Evolutionary conservation across 1,140 invertebrate species (phyloP), one percentile per base, ranked within the genome.

Genomic region (Cherax destructor): DNA sequence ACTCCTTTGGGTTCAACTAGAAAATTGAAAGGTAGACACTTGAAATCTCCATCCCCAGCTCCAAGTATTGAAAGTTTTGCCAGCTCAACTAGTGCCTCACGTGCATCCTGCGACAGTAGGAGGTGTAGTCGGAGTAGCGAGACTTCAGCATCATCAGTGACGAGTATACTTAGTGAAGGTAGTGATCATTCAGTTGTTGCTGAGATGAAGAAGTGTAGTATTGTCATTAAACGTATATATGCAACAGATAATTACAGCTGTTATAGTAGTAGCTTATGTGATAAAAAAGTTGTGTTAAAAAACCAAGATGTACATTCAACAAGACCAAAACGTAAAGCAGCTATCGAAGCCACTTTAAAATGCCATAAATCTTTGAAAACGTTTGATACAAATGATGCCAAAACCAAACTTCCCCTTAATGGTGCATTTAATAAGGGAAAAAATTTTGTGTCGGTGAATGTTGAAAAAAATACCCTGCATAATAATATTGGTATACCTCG

Each of bases 151-250:
- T 83, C 81, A 80, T 49, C 65, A 56, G 79, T 65, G 18, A 30
- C 47, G 16, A 79, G 74, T 61, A 5, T 79, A 24, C 10, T 47
- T 24, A 85, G 59, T 77, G 83, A 85, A 56, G 59, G 74, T 18
- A 78, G 69, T 84, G 83, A 85, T 69, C 77, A 61, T 52, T 49
- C 76, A 50, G 77, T 80, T n/a, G 56, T 50, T 47, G 59, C 80
- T 65, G 76, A 91, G n/a, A 69, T 91, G 18, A 91, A 91, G 78
- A 91, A 91, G 80, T 91, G 89, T 52, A 91, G 89, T 69, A 91
- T 91, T 80, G 89, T 91, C 49, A 91, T 91, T 30, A 91, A 91
- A 65, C 89, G 89, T 21, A 91, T 91, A 59, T 86, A 91, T 65
- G 85, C 83, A 69, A 74, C 74, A 24, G 83, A 91, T 69, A 91